phyloP scores from a whole-genome alignment of 2,113 vertebrate species.

The Uropsilus gracilis region DNA sequence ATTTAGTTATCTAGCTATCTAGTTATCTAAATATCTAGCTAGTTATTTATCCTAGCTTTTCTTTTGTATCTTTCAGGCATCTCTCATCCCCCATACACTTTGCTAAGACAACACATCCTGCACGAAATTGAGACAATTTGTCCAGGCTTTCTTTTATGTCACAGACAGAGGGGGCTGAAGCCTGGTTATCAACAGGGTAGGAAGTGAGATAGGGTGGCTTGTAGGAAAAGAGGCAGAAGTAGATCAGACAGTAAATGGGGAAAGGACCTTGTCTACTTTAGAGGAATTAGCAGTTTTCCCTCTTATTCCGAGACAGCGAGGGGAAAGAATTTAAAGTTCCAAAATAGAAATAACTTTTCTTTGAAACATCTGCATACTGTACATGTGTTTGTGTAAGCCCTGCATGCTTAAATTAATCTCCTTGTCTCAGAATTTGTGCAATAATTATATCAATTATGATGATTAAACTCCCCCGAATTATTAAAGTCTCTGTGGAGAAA shows the following conservation, averaged over 20 bases:
- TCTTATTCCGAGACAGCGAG: background rate
- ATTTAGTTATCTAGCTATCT: background rate
- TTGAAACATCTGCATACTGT: conserved; percentile 6
- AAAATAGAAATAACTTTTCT: conserved; percentile 39
- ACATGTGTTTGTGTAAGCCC: conserved; percentile 21
- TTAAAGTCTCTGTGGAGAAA: conserved; percentile 35
- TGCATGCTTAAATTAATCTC: conserved; percentile 37
- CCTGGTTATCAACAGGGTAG: background rate
- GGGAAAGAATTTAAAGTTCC: background rate
- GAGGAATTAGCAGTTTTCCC: background rate
- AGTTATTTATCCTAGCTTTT: background rate
- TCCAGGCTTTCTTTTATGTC: background rate
- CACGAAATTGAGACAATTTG: background rate
- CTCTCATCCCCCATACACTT: background rate
- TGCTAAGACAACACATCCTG: background rate
- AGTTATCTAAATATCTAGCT: background rate
- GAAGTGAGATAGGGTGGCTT: background rate
- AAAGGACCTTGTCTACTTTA: background rate
- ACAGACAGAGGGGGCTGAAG: background rate
- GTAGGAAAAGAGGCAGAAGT: background rate
- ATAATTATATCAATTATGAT: conserved; percentile 61
- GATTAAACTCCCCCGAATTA: conserved; percentile 43
- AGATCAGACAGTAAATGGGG: background rate
- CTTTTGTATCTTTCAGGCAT: background rate
- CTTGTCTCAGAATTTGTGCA: conserved; percentile 54